Conservation (phyloP, 2,113 vertebrate species). For the Limanda limanda region DNA sequence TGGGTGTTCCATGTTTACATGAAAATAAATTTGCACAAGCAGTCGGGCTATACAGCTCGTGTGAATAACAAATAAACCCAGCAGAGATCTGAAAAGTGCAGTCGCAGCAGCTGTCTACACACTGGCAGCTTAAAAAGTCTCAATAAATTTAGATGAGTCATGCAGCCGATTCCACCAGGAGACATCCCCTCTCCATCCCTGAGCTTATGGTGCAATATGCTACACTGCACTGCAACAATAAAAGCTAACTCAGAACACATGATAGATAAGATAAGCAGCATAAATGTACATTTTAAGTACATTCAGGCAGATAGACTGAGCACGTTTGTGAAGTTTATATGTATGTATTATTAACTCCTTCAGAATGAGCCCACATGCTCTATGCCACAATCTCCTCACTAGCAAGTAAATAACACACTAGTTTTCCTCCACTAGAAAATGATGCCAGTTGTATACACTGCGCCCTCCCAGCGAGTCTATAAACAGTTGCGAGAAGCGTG, state of each 20-base stretch:
- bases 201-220: slow-evolving; percentile 46
- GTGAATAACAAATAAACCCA: slow-evolving; percentile 52
- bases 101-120: slow-evolving; percentile 50
- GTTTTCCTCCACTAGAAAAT: not conserved
- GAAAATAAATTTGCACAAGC: slow-evolving; percentile 43
- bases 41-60: slow-evolving; percentile 22
- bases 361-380: not conserved
- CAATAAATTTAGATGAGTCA: slow-evolving; percentile 68
- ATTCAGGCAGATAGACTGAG: not conserved
- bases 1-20: slow-evolving; percentile 19
- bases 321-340: not conserved
- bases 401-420: not conserved
- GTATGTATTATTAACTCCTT: not conserved
- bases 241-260: slow-evolving; percentile 19
- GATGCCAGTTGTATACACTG: slow-evolving; percentile 10
- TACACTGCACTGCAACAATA: slow-evolving; percentile 33
- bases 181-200: slow-evolving; percentile 20
- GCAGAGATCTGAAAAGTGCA: slow-evolving; percentile 51
- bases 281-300: not conserved
- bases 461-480: slow-evolving; percentile 5
- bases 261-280: slow-evolving; percentile 9
- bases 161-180: slow-evolving; percentile 40
- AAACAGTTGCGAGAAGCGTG: slow-evolving; percentile 12
- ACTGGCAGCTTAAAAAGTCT: slow-evolving; percentile 51
- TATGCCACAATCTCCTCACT: not conserved